Base-by-base conservation (phyloP, 1,140 invertebrate species). In the Caerostris darwini region DNA sequence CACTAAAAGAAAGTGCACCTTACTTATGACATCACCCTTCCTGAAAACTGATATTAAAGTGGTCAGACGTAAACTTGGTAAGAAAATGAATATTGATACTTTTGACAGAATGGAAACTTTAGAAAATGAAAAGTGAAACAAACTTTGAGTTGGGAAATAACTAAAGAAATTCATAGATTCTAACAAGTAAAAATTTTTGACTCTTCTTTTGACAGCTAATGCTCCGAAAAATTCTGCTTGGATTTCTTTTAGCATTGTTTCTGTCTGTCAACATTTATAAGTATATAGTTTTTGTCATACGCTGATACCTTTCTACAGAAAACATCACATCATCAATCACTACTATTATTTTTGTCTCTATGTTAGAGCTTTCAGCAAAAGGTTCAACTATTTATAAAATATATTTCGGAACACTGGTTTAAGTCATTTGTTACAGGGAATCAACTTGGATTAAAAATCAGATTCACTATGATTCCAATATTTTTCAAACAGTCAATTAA, bases 221-320 rank as follows among this genome's bases (percentile, higher is more conserved):
- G 17, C 67, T n/a, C 7, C n/a, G 67, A 17, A 19, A 69, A 69
- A 69, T 69, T 34, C 67, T n/a, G 4, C 0, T n/a, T 19, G 67
- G 17, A 19, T n/a, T 7, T 69, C 19, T 6, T 69, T 69, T 19
- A 34, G 17, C 7, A 6, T 34, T 69, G 67, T 14, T 19, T 7
- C 67, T 69, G 17, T n/a, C 19, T 69, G 67, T 69, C 67, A 69
- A 69, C 67, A 69, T 69, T 69, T 69, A 69, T 69, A 69, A 69
- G 67, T 69, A 19, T 69, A 67, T 17, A 69, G 67, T 19, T 69
- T 69, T 69, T 69, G 67, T 69, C 67, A 69, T 69, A 69, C 19
- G 7, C 67, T 19, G 67, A 69, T 69, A 69, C n/a, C 17, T 69
- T 69, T 4, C 67, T 69, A n/a, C 17, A 69, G 67, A 69, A 34